Base-by-base conservation (phyloP, 2,888 invertebrate genomes). In the Malthinus flaveolus region DNA sequence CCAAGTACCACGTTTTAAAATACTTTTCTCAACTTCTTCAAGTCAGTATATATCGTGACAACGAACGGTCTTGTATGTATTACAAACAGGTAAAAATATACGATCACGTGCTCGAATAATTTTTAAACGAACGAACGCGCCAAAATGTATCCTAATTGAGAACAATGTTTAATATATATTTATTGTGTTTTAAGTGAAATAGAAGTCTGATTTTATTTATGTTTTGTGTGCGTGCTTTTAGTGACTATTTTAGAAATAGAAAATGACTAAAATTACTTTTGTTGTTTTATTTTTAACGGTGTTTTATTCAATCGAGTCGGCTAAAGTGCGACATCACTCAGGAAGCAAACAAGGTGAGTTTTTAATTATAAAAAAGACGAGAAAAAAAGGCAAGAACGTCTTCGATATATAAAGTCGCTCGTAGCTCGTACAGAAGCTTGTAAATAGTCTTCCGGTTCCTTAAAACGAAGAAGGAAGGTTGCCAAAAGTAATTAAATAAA, bases 21-120 rank as follows among this genome's bases (percentile, higher is more conserved):
- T 56, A 53, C 59, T 64, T 64, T 60, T 63, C 23, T 23, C 5
- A 23, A 23, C 59, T 51, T 60, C 52, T 63, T 56, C 47, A 64
- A 61, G 66, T 73, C 72, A 75, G 75, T 75, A 69, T 66, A 64
- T 62, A 69, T 65, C 66, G 65, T 66, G 66, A 66, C 71, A 65
- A 54, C 23, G 23, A 23, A 23, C 68, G 68, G 70, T 61, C 62
- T 69, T 65, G 72, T 67, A 70, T 67, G 71, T 72, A 67, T 62
- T 67, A 62, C 60, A 47, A 45, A 49, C 56, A 56, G 55, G 46
- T 54, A 59, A 45, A 60, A 64, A 42, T 64, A 57, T 61, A 52
- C 67, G 61, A 67, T 59, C 72, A 73, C 74, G 73, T 72, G 72
- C 65, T 62, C 55, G 46, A 54, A 13, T 52, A 55, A 58, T 60